Conservation (phyloP, 2,888 invertebrate species). For the Eilema caniola region DNA sequence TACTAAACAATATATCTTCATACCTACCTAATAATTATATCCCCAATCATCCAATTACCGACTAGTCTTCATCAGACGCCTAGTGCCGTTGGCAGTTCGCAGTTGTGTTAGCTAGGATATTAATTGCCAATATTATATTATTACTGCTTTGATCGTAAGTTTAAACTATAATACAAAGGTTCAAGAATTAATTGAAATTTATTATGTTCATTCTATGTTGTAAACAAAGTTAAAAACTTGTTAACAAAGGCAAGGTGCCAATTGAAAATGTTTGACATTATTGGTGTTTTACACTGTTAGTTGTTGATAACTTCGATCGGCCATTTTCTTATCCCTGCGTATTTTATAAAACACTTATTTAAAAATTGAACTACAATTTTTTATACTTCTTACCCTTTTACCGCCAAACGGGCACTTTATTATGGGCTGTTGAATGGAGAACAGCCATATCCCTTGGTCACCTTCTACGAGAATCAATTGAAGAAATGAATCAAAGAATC, state of each 20-base stretch:
- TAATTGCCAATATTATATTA: conserved; percentile 3
- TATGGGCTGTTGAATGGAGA: too few relatives aligned
- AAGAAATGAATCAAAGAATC: too few relatives aligned
- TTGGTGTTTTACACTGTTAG: too few relatives aligned
- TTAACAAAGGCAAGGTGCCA: not conserved
- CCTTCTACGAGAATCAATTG: too few relatives aligned
- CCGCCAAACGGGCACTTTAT: too few relatives aligned
- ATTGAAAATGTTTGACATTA: not conserved
- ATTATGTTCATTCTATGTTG: not conserved
- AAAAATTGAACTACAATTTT: too few relatives aligned
- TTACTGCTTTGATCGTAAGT: not conserved
- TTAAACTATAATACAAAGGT: not conserved
- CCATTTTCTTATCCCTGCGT: too few relatives aligned
- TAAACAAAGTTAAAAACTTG: not conserved
- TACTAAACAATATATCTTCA: not conserved
- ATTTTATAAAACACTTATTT: too few relatives aligned
- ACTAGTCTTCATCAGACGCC: not conserved
- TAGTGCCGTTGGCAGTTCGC: conserved; percentile 9
- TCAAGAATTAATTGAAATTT: too few relatives aligned
- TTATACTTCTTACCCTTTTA: too few relatives aligned
- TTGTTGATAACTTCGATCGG: too few relatives aligned
- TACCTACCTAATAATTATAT: not conserved
- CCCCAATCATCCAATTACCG: not conserved
- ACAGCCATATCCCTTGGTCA: too few relatives aligned
- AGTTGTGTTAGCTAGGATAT: not conserved